These are phyloP conservation scores for Merodon equestris DNA, from an alignment of 2,888 invertebrate species.

Conservation along the genomic window DNA sequence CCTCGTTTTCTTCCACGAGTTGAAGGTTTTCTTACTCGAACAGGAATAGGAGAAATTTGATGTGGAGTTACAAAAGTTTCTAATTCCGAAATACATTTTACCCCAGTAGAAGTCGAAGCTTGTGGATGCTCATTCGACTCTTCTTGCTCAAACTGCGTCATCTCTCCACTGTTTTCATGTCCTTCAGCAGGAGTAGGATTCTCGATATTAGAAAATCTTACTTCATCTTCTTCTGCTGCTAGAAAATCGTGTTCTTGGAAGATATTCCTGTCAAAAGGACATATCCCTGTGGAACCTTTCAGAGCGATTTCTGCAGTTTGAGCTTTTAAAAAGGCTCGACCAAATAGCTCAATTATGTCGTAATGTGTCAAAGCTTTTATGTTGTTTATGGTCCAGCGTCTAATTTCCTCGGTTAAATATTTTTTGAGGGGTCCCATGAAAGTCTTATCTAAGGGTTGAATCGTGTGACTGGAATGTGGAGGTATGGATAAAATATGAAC, in stretches of 20 bases:
- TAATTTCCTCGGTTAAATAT: constrained; percentile 36
- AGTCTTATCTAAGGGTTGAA: constrained; percentile 49
- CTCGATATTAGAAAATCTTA: background rate
- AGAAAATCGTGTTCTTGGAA: constrained; percentile 27
- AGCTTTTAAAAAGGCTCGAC: constrained; percentile 21
- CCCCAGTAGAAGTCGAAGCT: no score
- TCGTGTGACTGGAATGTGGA: constrained; percentile 49
- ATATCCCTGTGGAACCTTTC: constrained; percentile 46
- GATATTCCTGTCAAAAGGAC: constrained; percentile 23
- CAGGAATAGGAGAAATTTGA: background rate
- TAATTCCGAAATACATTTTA: no score
- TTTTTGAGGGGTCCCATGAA: no score
- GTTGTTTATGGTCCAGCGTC: constrained; percentile 26
- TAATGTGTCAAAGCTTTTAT: constrained; percentile 33
- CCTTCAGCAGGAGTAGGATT: background rate
- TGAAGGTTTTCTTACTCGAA: background rate
- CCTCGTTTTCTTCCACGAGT: background rate
- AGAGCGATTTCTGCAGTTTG: constrained; percentile 45
- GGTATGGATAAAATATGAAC: constrained; percentile 45
- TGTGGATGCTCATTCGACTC: background rate
- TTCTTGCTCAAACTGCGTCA: background rate
- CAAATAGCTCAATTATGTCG: constrained; percentile 43
- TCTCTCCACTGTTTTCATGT: no score
- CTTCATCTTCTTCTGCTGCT: constrained; percentile 11
- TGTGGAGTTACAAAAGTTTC: background rate